Conservation (phyloP, 2,113 vertebrate species). For the Mustela lutreola region DNA sequence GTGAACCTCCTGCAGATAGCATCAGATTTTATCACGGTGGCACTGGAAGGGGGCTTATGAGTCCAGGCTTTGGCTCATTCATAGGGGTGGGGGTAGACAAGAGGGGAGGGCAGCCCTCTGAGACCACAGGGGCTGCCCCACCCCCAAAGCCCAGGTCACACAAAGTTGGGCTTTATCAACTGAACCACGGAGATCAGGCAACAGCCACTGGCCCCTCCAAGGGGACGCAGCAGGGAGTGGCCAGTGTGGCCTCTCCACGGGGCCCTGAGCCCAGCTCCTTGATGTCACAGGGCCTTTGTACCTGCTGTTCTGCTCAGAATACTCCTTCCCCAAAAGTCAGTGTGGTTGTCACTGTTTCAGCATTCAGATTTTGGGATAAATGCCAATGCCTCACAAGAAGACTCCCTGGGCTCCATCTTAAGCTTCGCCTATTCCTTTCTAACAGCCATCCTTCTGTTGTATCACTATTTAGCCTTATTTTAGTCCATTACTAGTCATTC, state of each 20-base stretch:
- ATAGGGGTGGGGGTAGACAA: background rate
- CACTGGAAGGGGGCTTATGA: background rate
- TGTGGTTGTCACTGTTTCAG: background rate
- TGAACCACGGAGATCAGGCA: background rate
- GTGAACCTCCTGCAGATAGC: background rate
- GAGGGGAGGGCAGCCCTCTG: background rate
- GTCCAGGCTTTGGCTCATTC: background rate
- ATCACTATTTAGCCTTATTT: background rate
- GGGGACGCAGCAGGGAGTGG: background rate
- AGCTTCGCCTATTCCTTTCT: background rate
- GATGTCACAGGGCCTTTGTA: background rate
- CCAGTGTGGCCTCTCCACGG: background rate
- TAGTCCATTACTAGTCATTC: background rate
- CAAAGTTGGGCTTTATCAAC: background rate
- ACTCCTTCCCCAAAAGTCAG: background rate
- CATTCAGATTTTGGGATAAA: background rate
- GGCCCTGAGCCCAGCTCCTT: background rate
- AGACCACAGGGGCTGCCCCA: background rate
- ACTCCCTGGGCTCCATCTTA: background rate
- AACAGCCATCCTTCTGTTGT: background rate
- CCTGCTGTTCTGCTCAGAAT: background rate
- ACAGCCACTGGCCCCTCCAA: background rate
- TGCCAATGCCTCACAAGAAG: background rate
- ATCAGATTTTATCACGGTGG: background rate
- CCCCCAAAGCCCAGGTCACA: background rate